phyloP scores from a whole-genome alignment of 2,113 vertebrate species.

The Silurus meridionalis region DNA sequence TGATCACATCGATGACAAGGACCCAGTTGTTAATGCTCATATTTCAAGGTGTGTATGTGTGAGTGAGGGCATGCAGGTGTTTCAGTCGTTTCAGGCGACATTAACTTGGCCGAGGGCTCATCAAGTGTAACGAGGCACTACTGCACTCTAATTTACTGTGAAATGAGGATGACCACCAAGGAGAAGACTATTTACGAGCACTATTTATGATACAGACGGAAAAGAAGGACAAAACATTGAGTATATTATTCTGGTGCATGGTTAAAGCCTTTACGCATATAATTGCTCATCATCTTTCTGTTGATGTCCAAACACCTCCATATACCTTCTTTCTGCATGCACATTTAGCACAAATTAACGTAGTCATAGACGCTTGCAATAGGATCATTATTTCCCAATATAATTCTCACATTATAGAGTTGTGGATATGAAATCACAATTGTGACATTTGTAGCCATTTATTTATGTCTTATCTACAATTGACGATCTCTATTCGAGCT shows the following conservation, averaged over 20 bases:
- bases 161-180: constrained; percentile 44
- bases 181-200: constrained; percentile 23
- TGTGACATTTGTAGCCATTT: neutral
- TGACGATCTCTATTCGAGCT: neutral
- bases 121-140: constrained; percentile 29
- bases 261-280: neutral
- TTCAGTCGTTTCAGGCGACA: constrained; percentile 19
- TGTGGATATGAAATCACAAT: neutral
- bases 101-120: constrained; percentile 25
- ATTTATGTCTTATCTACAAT: neutral
- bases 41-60: neutral
- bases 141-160: constrained; percentile 44
- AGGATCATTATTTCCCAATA: neutral
- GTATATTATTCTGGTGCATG: neutral
- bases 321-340: neutral
- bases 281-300: constrained; percentile 4
- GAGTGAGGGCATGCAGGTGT: neutral
- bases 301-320: neutral
- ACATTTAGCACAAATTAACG: neutral
- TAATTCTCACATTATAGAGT: too few relatives aligned
- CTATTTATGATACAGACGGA: constrained; percentile 14
- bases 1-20: neutral
- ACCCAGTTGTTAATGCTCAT: constrained; percentile 1
- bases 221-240: neutral
- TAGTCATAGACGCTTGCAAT: neutral